Evolutionary conservation across 2,888 invertebrate genomes (phyloP), one percentile per base, ranked within the genome.

Genomic region (Limnephilus marmoratus): DNA sequence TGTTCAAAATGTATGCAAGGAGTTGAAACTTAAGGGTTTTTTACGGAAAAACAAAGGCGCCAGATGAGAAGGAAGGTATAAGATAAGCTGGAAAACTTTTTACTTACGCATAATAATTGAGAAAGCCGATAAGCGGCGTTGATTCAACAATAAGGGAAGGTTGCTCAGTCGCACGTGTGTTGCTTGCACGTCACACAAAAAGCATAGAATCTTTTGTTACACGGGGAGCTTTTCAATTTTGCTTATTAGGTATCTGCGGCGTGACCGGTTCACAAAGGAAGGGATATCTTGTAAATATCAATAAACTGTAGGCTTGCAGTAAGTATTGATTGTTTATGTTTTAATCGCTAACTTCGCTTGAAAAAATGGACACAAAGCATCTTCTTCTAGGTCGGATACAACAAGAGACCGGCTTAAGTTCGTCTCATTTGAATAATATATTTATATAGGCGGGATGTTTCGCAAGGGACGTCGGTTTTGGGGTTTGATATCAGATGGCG

Each of bases 361-460:
- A 83, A 29, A 83, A 83, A 83, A 18, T 34, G 15, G 15, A 34
- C 83, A 24, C 15, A 37, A 83, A 13, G 83, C 7, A 83, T 83
- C 18, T 83, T 31, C 83, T 83, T 37, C 31, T 34, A 18, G 34
- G 83, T 24, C 83, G 68, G 24, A 68, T 68, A 68, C 68, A 68
- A 68, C 68, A 18, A 29, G 53, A 53, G 34, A 53, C 29, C 81
- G 92, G 90, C 90, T 87, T 90, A 90, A 90, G 81, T 92, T 87
- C 49, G 88, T 86, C 92, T 92, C 92, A 91, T 93, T 92, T 93
- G 92, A 93, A 93, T 93, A 93, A 93, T 92, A 91, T 90, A 93
- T 93, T 87, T 88, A 86, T 90, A 86, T 90, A 89, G 90, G 87
- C 85, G 91, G 91, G 88, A 82, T 82, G 81, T 90, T 87, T 87